A percentile compares a stretch with the other conserved stretches of the same genome.
phyloP scores from a whole-genome alignment of 2,888 invertebrate species.

The Chymomyza caudatula region DNA sequence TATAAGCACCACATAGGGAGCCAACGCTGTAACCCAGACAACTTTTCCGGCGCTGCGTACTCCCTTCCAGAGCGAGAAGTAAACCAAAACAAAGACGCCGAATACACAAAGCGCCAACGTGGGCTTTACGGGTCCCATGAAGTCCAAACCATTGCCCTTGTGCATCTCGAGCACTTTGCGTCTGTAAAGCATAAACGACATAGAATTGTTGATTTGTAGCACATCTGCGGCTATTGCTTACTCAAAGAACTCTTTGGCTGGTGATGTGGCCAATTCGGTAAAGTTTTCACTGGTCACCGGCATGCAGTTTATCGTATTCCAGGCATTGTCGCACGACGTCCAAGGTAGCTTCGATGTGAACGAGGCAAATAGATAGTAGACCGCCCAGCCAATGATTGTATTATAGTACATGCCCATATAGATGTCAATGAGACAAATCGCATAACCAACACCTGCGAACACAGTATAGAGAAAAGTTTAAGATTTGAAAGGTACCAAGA shows the following conservation, averaged over 20 bases:
- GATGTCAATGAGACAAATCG: slow-evolving; percentile 96
- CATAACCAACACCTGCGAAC: slow-evolving; percentile 92
- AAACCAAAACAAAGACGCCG: slow-evolving; percentile 94
- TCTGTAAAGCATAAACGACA: slow-evolving; percentile 78
- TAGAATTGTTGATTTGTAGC: neutral
- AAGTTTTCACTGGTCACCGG: slow-evolving; percentile 81
- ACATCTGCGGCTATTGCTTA: too few species aligned
- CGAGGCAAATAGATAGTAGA: slow-evolving; percentile 92
- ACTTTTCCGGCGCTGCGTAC: slow-evolving; percentile 95
- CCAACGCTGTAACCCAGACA: slow-evolving; percentile 96
- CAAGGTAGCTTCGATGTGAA: slow-evolving; percentile 90
- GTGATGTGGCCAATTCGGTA: slow-evolving; percentile 83
- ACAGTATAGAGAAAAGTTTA: slow-evolving; percentile 8
- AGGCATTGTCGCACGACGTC: slow-evolving; percentile 90
- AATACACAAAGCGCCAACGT: slow-evolving; percentile 93
- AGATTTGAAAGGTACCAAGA: neutral
- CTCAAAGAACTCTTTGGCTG: slow-evolving; percentile 94
- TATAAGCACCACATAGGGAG: slow-evolving; percentile 93
- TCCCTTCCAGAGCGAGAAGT: slow-evolving; percentile 98
- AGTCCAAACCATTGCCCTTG: slow-evolving; percentile 88
- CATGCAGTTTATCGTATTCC: slow-evolving; percentile 90
- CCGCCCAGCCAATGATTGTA: slow-evolving; percentile 97
- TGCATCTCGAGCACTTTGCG: slow-evolving; percentile 92
- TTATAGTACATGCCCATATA: slow-evolving; percentile 99
- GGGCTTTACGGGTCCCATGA: slow-evolving; percentile 93